Percentiles rank a stretch among this genome's conserved stretches.
phyloP scores from a whole-genome alignment of 2,888 invertebrate genomes.

The Bembecia ichneumoniformis region DNA sequence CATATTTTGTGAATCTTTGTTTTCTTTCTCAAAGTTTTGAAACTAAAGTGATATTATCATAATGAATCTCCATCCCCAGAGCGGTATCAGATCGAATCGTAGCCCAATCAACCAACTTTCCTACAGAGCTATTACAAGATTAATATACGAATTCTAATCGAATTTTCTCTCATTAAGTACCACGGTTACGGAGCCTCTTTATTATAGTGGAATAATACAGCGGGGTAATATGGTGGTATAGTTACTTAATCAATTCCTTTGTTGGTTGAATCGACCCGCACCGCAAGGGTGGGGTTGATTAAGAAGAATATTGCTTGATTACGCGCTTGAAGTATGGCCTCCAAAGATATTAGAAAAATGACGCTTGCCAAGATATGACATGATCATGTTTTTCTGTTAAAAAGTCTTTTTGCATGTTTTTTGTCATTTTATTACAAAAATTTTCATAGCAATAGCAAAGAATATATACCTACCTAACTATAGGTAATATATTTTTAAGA shows the following conservation, averaged over 20 bases:
- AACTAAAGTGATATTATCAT: constrained; percentile 4
- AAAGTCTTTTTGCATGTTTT: too few species aligned
- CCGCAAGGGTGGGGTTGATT: constrained; percentile 66
- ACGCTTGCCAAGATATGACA: constrained; percentile 4
- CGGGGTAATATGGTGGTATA: constrained; percentile 68
- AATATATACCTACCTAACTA: too few species aligned
- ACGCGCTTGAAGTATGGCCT: constrained; percentile 57
- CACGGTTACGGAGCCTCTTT: constrained; percentile 67
- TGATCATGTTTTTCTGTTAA: neutral
- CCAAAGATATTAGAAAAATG: constrained; percentile 31
- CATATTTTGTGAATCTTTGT: too few species aligned
- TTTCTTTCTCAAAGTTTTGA: constrained; percentile 2
- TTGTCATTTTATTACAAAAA: too few species aligned
- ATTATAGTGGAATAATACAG: constrained; percentile 68
- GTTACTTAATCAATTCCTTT: constrained; percentile 73
- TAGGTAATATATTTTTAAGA: too few species aligned
- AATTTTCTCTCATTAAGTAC: constrained; percentile 71
- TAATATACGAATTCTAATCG: constrained; percentile 68
- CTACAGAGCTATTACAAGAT: constrained; percentile 55
- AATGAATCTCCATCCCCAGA: constrained; percentile 2
- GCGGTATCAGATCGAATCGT: constrained; percentile 15
- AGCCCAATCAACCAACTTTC: constrained; percentile 50
- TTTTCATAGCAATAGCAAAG: too few species aligned
- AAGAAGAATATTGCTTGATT: constrained; percentile 73
- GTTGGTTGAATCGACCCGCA: constrained; percentile 67